phyloP scores from a whole-genome alignment of 2,888 invertebrate genomes.

The Tetragonisca angustula region DNA sequence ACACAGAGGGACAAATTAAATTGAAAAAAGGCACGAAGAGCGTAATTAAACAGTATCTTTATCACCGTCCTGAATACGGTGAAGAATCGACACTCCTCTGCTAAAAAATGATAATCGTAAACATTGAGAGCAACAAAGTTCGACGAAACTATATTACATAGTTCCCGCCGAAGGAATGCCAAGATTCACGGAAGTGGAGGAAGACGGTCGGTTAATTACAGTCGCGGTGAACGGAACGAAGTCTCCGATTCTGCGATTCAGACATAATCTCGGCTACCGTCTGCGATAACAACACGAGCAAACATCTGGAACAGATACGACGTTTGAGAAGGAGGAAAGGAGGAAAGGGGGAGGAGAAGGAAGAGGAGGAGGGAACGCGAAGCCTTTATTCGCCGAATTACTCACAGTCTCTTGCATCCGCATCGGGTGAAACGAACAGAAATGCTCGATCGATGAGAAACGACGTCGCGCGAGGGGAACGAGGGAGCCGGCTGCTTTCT shows the following conservation, averaged over 20 bases:
- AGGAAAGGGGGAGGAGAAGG: background rate
- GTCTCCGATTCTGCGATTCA: background rate
- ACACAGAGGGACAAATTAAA: too few relatives aligned
- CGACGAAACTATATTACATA: background rate
- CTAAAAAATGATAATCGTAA: background rate
- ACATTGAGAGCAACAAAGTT: background rate
- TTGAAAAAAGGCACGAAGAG: background rate
- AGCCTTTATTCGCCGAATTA: conserved; percentile 30
- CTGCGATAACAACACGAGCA: background rate
- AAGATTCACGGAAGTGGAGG: background rate
- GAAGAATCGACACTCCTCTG: background rate
- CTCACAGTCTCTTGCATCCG: conserved; percentile 33
- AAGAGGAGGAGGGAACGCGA: background rate
- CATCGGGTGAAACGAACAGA: conserved; percentile 27
- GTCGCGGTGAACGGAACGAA: background rate
- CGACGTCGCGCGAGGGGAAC: background rate
- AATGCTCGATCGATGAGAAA: conserved; percentile 43
- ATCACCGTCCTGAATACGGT: too few relatives aligned
- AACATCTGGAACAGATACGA: conserved; percentile 5
- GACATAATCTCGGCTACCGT: background rate
- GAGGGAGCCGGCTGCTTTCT: background rate
- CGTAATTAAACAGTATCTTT: too few relatives aligned
- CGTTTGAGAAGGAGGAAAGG: too few relatives aligned
- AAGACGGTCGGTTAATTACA: conserved; percentile 8
- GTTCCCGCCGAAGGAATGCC: too few relatives aligned